Evolutionary conservation across 1,140 invertebrate genomes (phyloP), one percentile per base, ranked within the genome.

Genomic region (Drosophila guanche): DNA sequence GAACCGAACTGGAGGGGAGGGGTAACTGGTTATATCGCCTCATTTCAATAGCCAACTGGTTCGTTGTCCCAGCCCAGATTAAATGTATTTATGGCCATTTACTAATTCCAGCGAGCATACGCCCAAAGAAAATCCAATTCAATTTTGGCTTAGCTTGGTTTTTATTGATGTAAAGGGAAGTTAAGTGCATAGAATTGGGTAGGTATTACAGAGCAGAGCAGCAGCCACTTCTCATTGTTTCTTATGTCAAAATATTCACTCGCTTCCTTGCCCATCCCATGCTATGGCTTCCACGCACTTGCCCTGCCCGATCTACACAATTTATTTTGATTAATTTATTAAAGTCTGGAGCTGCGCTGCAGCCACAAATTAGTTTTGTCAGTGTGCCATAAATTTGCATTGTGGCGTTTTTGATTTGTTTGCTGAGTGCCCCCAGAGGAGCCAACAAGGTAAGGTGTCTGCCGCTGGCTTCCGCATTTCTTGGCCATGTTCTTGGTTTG

Each of bases 21-120:
- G n/a, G n/a, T n/a, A n/a, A 86, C 81, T 75, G 63, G 81, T 85
- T 85, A 81, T 85, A 42, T 68, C 62, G 65, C 43, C 68, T 69
- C 58, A 71, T 77, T 77, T 85, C 23, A 71, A 78, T 52, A 67
- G 66, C 65, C 63, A 86, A 88, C 81, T 74, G 74, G 83, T 81
- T 88, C 69, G 78, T 40, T 12, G 33, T 3, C 53, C 22, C 52
- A 65, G 70, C 55, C 48, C 51, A 12, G 25, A 74, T 75, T 67
- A 78, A 67, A 78, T 67, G 67, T 73, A 58, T 20, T 20, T 20
- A 20, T 20, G 16, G 69, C 52, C 62, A 57, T 62, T 79, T 79
- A 62, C 52, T 79, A 73, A 78, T 37, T 37, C 10, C 10, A 37
- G 33, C 10, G 33, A 37, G 33, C 46, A 55, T 60, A 70, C 45